A percentile compares a stretch with the other conserved stretches of the same genome.
Evolutionary conservation across 1,140 invertebrate genomes (phyloP).

Genomic region (Aporrectodea caliginosa): DNA sequence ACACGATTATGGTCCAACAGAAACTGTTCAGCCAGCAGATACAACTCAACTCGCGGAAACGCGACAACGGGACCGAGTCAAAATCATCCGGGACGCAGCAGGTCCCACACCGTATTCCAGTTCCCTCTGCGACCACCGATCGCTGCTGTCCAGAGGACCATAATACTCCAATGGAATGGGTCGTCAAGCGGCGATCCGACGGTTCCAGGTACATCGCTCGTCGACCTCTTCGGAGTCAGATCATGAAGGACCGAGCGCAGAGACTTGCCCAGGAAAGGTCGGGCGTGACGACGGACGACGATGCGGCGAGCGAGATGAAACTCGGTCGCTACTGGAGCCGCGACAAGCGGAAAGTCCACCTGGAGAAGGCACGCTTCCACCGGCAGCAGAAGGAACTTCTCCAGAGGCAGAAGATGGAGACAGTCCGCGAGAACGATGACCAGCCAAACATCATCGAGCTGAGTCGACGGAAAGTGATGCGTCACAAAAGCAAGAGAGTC

Average conservation of each 20-base stretch:
- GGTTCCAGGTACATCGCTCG: constrained; percentile 59
- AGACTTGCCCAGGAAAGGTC: constrained; percentile 64
- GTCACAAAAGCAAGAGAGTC: no score
- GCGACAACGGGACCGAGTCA: no score
- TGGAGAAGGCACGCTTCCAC: no score
- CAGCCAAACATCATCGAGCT: no score
- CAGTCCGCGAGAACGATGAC: no score
- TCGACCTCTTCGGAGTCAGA: constrained; percentile 59
- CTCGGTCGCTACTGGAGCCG: constrained; percentile 74
- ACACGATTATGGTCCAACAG: constrained; percentile 70
- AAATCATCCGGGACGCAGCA: no score
- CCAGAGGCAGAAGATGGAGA: constrained; percentile 52
- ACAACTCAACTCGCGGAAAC: not conserved
- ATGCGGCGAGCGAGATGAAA: constrained; percentile 76
- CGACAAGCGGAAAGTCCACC: constrained; percentile 71
- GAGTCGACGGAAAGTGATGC: no score
- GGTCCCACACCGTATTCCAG: no score
- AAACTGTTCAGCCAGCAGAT: constrained; percentile 62
- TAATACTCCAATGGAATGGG: constrained; percentile 71
- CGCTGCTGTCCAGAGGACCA: no score
- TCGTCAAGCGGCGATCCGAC: constrained; percentile 73
- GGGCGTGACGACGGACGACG: constrained; percentile 75
- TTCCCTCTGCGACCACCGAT: no score
- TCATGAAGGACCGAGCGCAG: constrained; percentile 64
- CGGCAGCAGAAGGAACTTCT: no score